phyloP scores from a whole-genome alignment of 2,888 invertebrate genomes.

The Teinopalpus imperialis region DNA sequence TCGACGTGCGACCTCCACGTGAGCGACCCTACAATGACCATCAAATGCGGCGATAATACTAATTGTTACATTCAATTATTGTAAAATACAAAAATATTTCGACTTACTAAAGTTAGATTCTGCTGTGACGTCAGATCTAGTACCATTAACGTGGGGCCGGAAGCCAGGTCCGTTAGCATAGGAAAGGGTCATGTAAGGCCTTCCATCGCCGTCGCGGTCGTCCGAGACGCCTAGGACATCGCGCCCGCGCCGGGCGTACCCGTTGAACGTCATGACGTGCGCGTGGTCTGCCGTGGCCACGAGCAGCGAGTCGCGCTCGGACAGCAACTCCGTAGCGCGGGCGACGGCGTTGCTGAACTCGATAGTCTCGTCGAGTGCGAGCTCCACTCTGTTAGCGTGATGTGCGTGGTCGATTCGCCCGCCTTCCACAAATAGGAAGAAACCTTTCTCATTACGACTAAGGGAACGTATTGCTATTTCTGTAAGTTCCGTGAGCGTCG shows the following conservation, averaged over 20 bases:
- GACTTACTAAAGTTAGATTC: conserved; percentile 33
- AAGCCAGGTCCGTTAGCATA: conserved; percentile 85
- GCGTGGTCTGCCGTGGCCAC: conserved; percentile 89
- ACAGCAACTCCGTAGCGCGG: conserved; percentile 46
- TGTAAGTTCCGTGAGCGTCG: conserved; percentile 49
- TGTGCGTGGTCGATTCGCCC: conserved; percentile 83
- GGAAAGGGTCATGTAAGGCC: conserved; percentile 83
- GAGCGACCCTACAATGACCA: conserved; percentile 29
- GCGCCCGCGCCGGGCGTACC: conserved; percentile 80
- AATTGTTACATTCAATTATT: too few relatives aligned
- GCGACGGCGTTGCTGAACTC: conserved; percentile 81
- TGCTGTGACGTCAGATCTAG: conserved; percentile 68
- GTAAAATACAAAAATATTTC: conserved; percentile 2
- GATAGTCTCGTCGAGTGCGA: conserved; percentile 84
- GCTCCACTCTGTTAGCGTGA: conserved; percentile 73
- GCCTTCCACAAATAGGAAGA: conserved; percentile 85
- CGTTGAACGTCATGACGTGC: conserved; percentile 84
- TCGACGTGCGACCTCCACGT: conserved; percentile 63
- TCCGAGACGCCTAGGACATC: conserved; percentile 55
- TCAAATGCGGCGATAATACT: too few relatives aligned
- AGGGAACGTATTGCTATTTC: conserved; percentile 85
- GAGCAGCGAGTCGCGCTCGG: conserved; percentile 84
- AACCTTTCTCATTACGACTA: conserved; percentile 82
- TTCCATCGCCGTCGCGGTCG: conserved; percentile 63
- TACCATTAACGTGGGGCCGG: conserved; percentile 49